phyloP scores from a whole-genome alignment of 1,140 invertebrate species.

The Paraescarpia echinospica region DNA sequence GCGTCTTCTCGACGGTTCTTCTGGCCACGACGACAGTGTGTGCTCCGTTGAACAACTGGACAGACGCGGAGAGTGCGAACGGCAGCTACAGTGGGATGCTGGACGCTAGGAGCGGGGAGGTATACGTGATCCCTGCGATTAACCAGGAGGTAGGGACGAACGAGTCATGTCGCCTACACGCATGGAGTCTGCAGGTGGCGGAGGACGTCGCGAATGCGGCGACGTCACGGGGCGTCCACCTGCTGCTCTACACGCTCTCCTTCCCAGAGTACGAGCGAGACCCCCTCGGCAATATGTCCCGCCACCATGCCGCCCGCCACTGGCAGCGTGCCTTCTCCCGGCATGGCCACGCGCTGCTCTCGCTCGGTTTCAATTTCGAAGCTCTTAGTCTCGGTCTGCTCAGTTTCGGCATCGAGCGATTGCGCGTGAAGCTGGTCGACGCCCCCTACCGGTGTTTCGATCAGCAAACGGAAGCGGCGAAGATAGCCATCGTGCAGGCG shows the following conservation, averaged over 20 bases:
- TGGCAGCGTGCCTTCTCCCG: slow-evolving; percentile 13
- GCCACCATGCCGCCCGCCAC: neutral
- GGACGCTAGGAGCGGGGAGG: neutral
- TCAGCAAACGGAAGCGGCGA: neutral
- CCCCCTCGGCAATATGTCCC: slow-evolving; percentile 2
- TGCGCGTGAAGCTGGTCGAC: slow-evolving; percentile 1
- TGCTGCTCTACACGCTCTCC: slow-evolving; percentile 9
- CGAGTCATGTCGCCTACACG: neutral
- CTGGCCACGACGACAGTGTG: neutral
- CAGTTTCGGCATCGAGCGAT: neutral
- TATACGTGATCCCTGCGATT: neutral
- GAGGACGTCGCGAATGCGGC: neutral
- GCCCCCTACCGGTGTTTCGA: neutral
- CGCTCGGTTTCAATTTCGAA: slow-evolving; percentile 16
- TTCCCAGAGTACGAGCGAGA: neutral
- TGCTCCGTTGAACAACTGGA: neutral
- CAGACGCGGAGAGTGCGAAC: neutral
- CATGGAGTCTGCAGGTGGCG: neutral
- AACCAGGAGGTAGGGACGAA: neutral
- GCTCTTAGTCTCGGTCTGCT: neutral
- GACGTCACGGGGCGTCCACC: neutral
- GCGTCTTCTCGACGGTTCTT: neutral
- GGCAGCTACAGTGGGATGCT: neutral
- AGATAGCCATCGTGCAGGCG: neutral
- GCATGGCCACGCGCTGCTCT: neutral